Evolutionary conservation across 2,113 vertebrate genomes (phyloP), one percentile per base, ranked within the genome.

Genomic region (Embiotoca jacksoni): DNA sequence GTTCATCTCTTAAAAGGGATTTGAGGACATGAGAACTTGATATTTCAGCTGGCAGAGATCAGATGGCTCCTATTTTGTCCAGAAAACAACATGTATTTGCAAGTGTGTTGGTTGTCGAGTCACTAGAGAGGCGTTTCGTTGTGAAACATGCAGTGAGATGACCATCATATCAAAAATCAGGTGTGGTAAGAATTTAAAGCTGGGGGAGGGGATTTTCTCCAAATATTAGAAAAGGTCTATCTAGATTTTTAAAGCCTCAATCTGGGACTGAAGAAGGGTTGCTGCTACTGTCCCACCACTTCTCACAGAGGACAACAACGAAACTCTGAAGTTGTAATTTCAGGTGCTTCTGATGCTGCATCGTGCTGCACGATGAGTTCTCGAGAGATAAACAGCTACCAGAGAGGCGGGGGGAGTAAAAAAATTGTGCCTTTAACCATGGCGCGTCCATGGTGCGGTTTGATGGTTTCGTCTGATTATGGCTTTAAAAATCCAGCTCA

Each of bases 401-500:
- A 35, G 77, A 54, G 60, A 49, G 35, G 33, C 35, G 15, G 7
- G 7, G 10, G 23, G 23, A 23, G 23, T 23, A 23, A 23, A 3
- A 39, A 41, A 41, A 32, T 62, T 86, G 92, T 93, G 92, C 91
- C 92, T 93, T 93, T 78, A 84, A 72, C 83, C 46, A 7, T 75
- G 81, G 80, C 33, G 2, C 50, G 37, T 54, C 72, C 85, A 70
- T 64, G 82, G 75, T 81, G 59, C 63, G 52, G 89, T 88, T 81
- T 52, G 88, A 84, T 83, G 76, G 89, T 89, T 85, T 63, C 36
- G 81, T 87, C 80, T 81, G 90, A 92, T 91, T 88, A 91, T 0
- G 90, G 90, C 92, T 93, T 92, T 92, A 91, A 93, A 91, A 91
- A 90, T 89, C 89, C 86, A 89, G 88, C 91, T 92, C 92, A 92